These are phyloP conservation scores for Mustela lutreola DNA, from an alignment of 2,113 vertebrate species.

Conservation along the genomic window DNA sequence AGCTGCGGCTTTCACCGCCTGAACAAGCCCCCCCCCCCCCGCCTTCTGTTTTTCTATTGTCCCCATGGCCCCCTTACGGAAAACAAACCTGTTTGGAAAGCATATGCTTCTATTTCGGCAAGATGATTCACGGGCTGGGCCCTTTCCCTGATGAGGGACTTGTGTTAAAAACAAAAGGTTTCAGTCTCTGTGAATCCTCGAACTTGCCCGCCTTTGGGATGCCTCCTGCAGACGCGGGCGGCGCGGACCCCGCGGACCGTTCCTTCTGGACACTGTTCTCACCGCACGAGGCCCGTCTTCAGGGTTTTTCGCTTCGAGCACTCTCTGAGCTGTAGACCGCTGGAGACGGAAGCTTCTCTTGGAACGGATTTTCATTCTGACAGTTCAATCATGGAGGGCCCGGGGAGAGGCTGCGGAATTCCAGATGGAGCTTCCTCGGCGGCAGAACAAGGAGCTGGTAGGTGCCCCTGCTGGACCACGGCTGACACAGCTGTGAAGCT, in stretches of 20 bases:
- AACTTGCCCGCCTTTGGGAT: rapidly evolving
- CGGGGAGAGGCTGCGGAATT: too few species aligned
- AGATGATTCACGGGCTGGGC: not conserved
- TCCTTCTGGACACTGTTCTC: not conserved
- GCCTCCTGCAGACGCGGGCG: not conserved
- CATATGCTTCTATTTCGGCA: not conserved
- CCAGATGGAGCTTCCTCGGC: not conserved
- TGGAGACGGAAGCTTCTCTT: not conserved
- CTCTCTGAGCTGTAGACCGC: not conserved
- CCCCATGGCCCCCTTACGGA: not conserved
- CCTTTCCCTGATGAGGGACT: not conserved
- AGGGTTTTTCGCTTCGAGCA: not conserved
- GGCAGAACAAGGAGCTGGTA: not conserved
- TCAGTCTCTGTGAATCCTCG: too few species aligned
- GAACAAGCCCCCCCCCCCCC: not conserved
- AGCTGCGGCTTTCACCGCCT: not conserved
- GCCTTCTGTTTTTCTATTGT: not conserved
- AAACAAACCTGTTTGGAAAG: not conserved
- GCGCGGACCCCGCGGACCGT: rapidly evolving
- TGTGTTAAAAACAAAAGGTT: not conserved
- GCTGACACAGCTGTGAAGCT: not conserved
- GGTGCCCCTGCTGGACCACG: not conserved
- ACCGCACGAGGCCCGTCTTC: rapidly evolving
- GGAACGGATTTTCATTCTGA: not conserved
- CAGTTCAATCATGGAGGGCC: not conserved